These are phyloP conservation scores for Eriocheir sinensis DNA, from an alignment of 1,140 invertebrate species.

Conservation along the genomic window DNA sequence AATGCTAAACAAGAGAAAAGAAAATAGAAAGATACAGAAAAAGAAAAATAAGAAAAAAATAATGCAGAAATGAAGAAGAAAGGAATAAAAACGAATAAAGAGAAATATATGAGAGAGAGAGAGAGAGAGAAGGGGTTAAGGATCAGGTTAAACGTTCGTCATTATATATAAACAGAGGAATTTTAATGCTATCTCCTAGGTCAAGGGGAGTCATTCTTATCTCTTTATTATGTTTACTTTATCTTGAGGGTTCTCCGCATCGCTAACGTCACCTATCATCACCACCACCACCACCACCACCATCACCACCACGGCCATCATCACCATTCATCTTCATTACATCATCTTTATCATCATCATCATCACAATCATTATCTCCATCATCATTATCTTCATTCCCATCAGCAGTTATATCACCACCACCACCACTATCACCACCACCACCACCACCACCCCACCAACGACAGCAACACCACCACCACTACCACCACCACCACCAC, in stretches of 20 bases:
- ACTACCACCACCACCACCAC: background rate
- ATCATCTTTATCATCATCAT: background rate
- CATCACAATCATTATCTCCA: background rate
- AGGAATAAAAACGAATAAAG: background rate
- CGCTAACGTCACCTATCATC: background rate
- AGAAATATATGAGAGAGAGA: slow-evolving; percentile 12
- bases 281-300: background rate
- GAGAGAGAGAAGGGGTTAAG: too few species aligned
- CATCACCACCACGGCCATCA: background rate
- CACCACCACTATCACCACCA: background rate
- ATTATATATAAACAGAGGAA: too few species aligned
- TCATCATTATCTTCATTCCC: background rate
- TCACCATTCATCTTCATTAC: too few species aligned
- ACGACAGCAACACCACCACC: background rate
- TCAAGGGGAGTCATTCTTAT: too few species aligned
- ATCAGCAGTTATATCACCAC: background rate
- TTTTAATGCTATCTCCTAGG: too few species aligned
- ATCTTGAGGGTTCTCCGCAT: background rate
- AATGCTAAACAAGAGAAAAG: too few species aligned
- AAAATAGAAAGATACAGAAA: too few species aligned
- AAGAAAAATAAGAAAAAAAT: too few species aligned
- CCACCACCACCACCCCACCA: background rate
- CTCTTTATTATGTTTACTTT: background rate
- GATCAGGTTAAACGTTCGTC: too few species aligned
- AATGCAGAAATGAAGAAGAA: too few species aligned